Base-by-base conservation (phyloP, 2,888 invertebrate species). In the Drosophila helvetica region DNA sequence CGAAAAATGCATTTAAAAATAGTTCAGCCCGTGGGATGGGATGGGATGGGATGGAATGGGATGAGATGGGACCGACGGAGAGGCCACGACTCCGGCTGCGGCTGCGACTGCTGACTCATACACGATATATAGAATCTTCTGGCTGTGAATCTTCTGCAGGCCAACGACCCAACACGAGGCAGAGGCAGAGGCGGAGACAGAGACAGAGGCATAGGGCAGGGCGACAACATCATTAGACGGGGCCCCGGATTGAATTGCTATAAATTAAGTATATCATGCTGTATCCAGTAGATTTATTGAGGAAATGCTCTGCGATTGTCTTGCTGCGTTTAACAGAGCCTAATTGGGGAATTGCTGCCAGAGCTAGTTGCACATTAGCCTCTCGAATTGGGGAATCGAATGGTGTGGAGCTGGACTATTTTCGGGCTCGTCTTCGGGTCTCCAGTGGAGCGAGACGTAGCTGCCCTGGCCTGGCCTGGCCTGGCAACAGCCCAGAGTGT, bases 1-100 rank as follows among this genome's bases (percentile, higher is more conserved):
- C 74, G 80, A 86, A 56, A 72, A 71, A 71, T 57, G 64, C 73
- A 84, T 78, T 79, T 86, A 88, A 86, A 86, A 86, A 86, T 86
- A 86, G 89, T 71, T 53, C 62, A 54, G 83, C 73, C 71, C 56
- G 65, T 57, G 73, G 70, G 56, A 64, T 56, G 67, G 50, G 38
- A 52, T 19, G 42, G 50, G 27, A n/a, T n/a, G n/a, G n/a, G n/a
- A n/a, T n/a, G 38, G 61, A 42, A 59, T 30, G 65, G 55, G 33
- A 46, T 27, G 33, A 5, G 15, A 38, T 38, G 12, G 33, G 38
- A 38, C 38, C 38, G 38, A 38, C 38, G n/a, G 38, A 38, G 15
- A 38, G 38, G 38, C 38, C 38, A 38, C 38, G 38, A 38, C 38
- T 38, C 38, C 38, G 38, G 38, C 38, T 7, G 38, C 38, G 38